Evolutionary conservation across 2,888 invertebrate genomes (phyloP).

Genomic region (Thysanoteuthis rhombus): DNA sequence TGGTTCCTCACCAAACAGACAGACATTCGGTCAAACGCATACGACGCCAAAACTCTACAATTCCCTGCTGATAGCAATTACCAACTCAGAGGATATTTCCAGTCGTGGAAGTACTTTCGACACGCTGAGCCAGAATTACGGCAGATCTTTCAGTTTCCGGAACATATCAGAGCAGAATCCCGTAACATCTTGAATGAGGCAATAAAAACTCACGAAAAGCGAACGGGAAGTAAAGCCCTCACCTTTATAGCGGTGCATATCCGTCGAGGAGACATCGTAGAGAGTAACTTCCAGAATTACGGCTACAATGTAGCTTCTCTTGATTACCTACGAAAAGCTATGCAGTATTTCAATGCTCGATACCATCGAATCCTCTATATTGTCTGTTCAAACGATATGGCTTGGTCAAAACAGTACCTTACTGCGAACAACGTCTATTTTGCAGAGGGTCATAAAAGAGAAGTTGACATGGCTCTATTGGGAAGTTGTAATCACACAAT

Average conservation of each 20-base stretch:
- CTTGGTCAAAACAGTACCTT: conserved; percentile 32
- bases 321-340: conserved; percentile 34
- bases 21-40: not conserved
- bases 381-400: conserved; percentile 30
- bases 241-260: conserved; percentile 33
- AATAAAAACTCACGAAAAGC: not conserved
- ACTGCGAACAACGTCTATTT: conserved; percentile 14
- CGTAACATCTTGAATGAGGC: conserved; percentile 14
- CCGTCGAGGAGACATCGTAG: conserved; percentile 31
- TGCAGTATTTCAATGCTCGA: conserved; percentile 26
- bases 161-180: not conserved
- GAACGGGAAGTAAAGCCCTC: not conserved
- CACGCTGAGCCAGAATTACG: conserved; percentile 27
- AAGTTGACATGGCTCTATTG: conserved; percentile 33
- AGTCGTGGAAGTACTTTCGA: conserved; percentile 34
- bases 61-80: conserved; percentile 27
- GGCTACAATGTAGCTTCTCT: conserved; percentile 33
- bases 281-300: not conserved
- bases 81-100: conserved; percentile 30
- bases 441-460: not conserved
- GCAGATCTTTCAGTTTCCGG: conserved; percentile 23
- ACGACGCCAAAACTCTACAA: not conserved
- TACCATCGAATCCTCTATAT: conserved; percentile 33
- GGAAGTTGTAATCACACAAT: conserved; percentile 33
- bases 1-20: conserved; percentile 16